Base-by-base conservation (phyloP, 37 sponge, comb jelly and placozoan genomes). In the Oscarella lobularis region DNA sequence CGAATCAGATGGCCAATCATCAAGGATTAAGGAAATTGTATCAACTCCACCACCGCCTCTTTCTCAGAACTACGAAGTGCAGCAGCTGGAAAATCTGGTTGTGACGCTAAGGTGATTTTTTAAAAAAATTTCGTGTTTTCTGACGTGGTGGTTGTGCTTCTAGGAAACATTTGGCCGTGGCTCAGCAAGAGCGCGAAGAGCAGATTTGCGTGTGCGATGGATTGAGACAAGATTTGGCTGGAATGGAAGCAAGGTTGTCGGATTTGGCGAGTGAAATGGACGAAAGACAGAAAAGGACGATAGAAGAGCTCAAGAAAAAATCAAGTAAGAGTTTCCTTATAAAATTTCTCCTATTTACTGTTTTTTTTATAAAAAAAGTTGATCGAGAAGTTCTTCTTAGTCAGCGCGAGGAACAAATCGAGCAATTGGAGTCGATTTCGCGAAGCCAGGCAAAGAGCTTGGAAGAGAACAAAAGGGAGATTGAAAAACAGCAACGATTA, bases 251-350 rank as follows among this genome's bases (percentile, higher is more conserved):
- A 66, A 2, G 78, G 1, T 36, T 76, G 77, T 76, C 54, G 37
- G 77, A 41, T 39, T 54, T 39, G 54, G 77, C 32, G 33, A 37
- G 77, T 70, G 70, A 36, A 37, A 38, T 76, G 68, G 60, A 48
- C 20, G 60, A 48, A 27, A 20, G 60, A 20, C 60, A 48, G 60
- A 48, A 48, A 48, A 9, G 60, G 20, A 20, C 9, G 20, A 48
- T 48, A 27, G 60, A 48, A 20, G 14, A 48, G 20, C 60, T 48
- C 14, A 48, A 20, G 20, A 9, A 27, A 48, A 48, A 20, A 48
- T 9, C 20, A 27, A 20, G 60, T 48, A 48, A 48, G 60, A 27
- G 20, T 48, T 48, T n/a, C n/a, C n/a, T n/a, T n/a, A n/a, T n/a
- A n/a, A n/a, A n/a, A n/a, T n/a, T n/a, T n/a, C n/a, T n/a, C n/a